A percentile compares a stretch with the other conserved stretches of the same genome.
phyloP scores from a whole-genome alignment of 2,888 invertebrate genomes.

The Hetaerina titia region DNA sequence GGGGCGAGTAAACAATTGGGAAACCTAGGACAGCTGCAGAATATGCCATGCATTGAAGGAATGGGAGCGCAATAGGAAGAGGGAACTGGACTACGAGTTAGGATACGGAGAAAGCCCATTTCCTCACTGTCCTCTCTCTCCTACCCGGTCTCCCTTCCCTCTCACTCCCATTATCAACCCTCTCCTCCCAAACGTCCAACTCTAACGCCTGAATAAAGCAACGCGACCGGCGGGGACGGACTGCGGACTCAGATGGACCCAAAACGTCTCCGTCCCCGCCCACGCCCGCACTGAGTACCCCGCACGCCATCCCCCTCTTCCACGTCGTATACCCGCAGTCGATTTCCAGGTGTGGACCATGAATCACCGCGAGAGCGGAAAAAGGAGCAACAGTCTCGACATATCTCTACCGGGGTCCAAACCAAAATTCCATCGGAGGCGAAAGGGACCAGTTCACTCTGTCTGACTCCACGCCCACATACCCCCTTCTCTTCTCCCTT shows the following conservation, averaged over 20 bases:
- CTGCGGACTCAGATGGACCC: neutral
- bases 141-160: neutral
- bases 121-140: neutral
- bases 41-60: no score
- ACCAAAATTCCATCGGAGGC: neutral
- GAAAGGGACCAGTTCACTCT: neutral
- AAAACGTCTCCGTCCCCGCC: neutral
- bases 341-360: constrained; percentile 43
- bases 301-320: neutral
- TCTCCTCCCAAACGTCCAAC: neutral
- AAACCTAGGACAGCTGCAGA: no score
- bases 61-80: no score
- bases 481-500: neutral
- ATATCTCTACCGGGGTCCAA: neutral
- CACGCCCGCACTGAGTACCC: neutral
- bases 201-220: neutral
- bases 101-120: neutral
- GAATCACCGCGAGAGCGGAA: constrained; percentile 13
- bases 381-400: constrained; percentile 34
- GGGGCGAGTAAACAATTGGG: no score
- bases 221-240: neutral
- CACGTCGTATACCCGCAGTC: neutral
- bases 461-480: neutral
- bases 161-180: neutral
- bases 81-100: no score